Conservation (phyloP, 2,113 vertebrate species). For the Pteronura brasiliensis region DNA sequence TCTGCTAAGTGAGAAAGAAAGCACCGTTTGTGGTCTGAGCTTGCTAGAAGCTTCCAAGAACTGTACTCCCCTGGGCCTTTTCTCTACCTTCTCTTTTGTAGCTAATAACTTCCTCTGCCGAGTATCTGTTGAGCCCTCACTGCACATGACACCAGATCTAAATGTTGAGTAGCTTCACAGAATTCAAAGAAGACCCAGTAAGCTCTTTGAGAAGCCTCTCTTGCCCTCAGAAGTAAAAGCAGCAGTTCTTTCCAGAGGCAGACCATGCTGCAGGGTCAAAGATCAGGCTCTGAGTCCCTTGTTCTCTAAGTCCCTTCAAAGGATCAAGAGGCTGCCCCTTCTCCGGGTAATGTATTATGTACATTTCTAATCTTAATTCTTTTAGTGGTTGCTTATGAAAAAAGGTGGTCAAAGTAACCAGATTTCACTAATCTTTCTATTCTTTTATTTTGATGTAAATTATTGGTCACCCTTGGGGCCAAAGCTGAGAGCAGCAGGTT, state of each 20-base stretch:
- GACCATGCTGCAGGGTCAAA: neutral
- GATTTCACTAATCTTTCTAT: slow-evolving; percentile 58
- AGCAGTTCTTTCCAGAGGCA: neutral
- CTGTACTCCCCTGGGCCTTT: neutral
- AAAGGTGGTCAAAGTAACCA: slow-evolving; percentile 36
- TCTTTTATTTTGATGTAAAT: slow-evolving; percentile 57
- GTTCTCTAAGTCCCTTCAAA: neutral
- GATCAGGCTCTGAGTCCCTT: neutral
- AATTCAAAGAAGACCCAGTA: neutral
- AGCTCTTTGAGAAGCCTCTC: neutral
- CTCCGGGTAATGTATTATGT: neutral
- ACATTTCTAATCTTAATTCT: slow-evolving; percentile 22
- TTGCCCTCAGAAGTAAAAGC: neutral
- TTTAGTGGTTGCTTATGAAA: slow-evolving; percentile 32
- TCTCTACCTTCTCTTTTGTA: neutral
- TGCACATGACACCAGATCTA: neutral
- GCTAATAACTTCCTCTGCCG: neutral
- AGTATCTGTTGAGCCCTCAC: slow-evolving; percentile 9
- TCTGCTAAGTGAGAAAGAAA: slow-evolving; percentile 24
- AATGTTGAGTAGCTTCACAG: neutral
- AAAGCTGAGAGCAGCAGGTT: slow-evolving; percentile 69
- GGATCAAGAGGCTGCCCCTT: neutral
- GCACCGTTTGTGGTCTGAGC: neutral
- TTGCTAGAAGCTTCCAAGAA: neutral
- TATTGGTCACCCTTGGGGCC: slow-evolving; percentile 41